These are phyloP conservation scores for Mixornis gularis DNA, from an alignment of 2,113 vertebrate species.

Conservation along the genomic window DNA sequence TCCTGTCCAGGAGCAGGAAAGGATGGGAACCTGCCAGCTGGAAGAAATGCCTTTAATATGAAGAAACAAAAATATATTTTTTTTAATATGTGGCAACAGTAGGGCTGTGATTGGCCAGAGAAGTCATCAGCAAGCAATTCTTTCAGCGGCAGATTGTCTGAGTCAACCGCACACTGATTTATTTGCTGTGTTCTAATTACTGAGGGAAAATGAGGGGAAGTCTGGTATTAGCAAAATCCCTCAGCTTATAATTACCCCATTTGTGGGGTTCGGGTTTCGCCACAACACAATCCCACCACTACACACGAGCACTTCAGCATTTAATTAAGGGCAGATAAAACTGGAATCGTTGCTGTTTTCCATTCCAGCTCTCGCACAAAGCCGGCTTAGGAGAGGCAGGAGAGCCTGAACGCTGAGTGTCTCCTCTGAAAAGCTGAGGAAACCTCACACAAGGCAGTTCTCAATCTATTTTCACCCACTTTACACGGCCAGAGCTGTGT, in stretches of 20 bases:
- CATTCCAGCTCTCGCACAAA: not conserved
- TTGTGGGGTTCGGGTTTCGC: not conserved
- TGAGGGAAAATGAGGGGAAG: not conserved
- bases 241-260: conserved; percentile 34
- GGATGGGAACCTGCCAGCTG: not conserved
- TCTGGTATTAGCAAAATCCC: conserved; percentile 40
- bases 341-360: conserved; percentile 3
- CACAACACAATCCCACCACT: not conserved
- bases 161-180: conserved; percentile 29
- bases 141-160: conserved; percentile 1
- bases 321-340: conserved; percentile 61
- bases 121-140: not conserved
- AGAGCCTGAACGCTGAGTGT: not conserved
- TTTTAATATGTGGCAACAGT: not conserved
- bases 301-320: conserved; percentile 5
- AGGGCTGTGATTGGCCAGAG: not conserved
- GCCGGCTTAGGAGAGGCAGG: not conserved
- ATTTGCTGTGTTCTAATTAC: conserved; percentile 58
- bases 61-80: not conserved
- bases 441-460: not conserved
- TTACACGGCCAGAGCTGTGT: not conserved
- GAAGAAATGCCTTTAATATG: not conserved
- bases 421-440: not conserved
- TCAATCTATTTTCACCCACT: not conserved
- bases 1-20: not conserved